Conservation (phyloP, 2,888 invertebrate genomes). For the Tinea pellionella region DNA sequence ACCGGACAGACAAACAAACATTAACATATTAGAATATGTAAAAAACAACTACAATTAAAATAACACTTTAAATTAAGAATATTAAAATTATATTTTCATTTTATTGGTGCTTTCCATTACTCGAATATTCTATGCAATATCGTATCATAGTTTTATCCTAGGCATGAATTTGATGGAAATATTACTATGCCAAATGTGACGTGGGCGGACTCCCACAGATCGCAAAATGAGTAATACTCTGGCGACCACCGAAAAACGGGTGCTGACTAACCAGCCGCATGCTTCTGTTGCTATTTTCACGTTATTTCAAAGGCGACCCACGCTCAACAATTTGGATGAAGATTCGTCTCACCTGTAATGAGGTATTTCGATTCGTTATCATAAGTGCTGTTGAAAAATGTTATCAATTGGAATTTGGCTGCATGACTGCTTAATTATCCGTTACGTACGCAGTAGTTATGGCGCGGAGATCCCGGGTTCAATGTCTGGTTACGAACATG, state of each 20-base stretch:
- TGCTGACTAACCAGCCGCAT: slow-evolving; percentile 45
- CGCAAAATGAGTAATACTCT: slow-evolving; percentile 48
- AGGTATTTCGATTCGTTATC: not conserved
- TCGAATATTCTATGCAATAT: too few relatives aligned
- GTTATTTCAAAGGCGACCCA: slow-evolving; percentile 61
- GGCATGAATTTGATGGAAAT: not conserved
- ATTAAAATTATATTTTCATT: not conserved
- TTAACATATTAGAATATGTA: not conserved
- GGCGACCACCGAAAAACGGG: slow-evolving; percentile 33
- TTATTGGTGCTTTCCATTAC: not conserved
- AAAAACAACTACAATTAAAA: not conserved
- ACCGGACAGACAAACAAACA: too few relatives aligned
- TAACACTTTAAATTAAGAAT: not conserved
- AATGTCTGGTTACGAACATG: too few relatives aligned
- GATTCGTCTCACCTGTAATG: slow-evolving; percentile 54
- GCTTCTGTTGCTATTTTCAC: slow-evolving; percentile 35
- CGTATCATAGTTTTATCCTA: not conserved
- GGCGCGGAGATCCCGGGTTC: too few relatives aligned
- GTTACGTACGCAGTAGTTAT: too few relatives aligned
- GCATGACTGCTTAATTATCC: too few relatives aligned
- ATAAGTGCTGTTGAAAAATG: not conserved
- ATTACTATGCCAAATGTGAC: slow-evolving; percentile 29
- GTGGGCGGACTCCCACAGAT: slow-evolving; percentile 44
- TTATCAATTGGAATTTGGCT: not conserved
- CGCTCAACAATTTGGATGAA: slow-evolving; percentile 30